Percentiles rank a stretch among this genome's conserved stretches.
Conservation (phyloP, 1,140 invertebrate species). For the Caenorhabditis tropicalis region DNA sequence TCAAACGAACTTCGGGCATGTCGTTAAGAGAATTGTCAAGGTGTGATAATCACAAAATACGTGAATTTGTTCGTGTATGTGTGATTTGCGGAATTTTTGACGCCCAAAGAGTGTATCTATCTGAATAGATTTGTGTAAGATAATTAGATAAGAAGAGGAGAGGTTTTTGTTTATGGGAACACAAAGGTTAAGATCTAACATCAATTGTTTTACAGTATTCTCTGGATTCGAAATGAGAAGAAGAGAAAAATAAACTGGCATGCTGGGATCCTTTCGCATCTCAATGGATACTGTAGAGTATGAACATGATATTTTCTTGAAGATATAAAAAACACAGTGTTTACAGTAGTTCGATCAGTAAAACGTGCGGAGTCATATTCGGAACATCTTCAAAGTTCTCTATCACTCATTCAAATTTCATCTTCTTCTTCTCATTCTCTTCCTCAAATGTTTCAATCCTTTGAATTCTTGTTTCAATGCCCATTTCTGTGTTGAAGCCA, state of each 20-base stretch:
- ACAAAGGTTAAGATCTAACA: conserved; percentile 2
- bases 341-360: too few relatives aligned
- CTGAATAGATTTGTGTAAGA: neutral
- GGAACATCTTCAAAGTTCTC: too few relatives aligned
- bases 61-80: conserved; percentile 3
- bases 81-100: neutral
- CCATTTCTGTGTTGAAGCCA: neutral
- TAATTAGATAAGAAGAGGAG: neutral
- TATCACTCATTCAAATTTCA: too few relatives aligned
- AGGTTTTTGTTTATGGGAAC: neutral
- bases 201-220: neutral
- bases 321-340: too few relatives aligned
- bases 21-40: neutral
- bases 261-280: too few relatives aligned
- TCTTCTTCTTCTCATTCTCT: neutral
- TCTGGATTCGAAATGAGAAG: too few relatives aligned
- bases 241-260: too few relatives aligned
- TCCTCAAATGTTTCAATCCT: neutral
- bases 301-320: too few relatives aligned
- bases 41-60: conserved; percentile 10
- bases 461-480: conserved; percentile 12
- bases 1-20: neutral
- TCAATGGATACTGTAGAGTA: too few relatives aligned
- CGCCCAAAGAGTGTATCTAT: neutral
- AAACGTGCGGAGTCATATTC: too few relatives aligned